Evolutionary conservation across 2,113 vertebrate genomes (phyloP), one percentile per base, ranked within the genome.

Genomic region (Hemibagrus wyckioides): DNA sequence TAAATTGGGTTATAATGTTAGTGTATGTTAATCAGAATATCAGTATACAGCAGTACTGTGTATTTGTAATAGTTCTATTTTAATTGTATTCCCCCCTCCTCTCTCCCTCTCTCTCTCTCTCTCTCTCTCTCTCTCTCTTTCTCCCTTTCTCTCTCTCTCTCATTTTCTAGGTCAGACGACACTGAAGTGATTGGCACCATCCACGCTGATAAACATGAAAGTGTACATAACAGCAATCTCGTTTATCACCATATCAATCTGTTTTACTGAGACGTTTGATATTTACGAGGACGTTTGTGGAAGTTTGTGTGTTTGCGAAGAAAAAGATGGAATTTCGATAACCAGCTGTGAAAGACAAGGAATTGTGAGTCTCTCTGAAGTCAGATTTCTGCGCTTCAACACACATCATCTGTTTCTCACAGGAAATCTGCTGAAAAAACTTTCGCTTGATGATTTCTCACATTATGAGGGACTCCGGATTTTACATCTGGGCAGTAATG

Each of bases 331-430:
- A 90, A 95, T 97, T 85, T 94, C 98, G 90, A 97, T 96, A 61
- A 97, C 97, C 92, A 97, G 97, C 94, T 99, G 98, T 94, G 98
- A 99, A 94, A 98, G 97, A 94, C 96, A 96, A 93, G 97, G 97
- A 52, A 97, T 99, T 90, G 95, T 95, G 92, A 96, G 96, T 93
- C 94, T 99, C 39, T 96, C 97, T 88, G 96, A 98, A 93, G 96
- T 99, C 83, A 97, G 94, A 87, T 97, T 97, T 81, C 96, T 97
- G 80, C 94, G 94, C 87, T 97, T 97, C 91, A 93, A 96, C 25
- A 90, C 97, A 85, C 98, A 98, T 93, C 96, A 99, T 92, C 96
- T 99, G 83, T 94, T 99, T 91, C 93, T 99, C 63, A 98, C 96
- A 30, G 98, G 98, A 71, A 99, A 99, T 89, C 95, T 98, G 91